phyloP scores from a whole-genome alignment of 2,888 invertebrate genomes.

The Thera obeliscata region DNA sequence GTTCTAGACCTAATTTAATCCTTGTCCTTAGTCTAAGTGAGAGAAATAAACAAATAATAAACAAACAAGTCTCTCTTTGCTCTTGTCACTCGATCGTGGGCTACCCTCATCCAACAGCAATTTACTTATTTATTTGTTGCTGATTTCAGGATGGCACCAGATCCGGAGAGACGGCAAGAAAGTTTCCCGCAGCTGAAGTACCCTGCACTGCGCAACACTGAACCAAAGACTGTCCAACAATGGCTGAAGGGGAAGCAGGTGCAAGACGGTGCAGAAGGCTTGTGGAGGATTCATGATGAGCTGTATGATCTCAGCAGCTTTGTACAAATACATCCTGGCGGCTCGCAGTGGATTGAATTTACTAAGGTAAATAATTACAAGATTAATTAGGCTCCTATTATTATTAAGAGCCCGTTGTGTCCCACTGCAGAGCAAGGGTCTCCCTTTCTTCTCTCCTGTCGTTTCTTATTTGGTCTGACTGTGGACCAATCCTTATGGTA shows the following conservation, averaged over 20 bases:
- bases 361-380: constrained; percentile 82
- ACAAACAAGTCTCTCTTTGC: too few relatives aligned
- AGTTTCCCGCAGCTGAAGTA: constrained; percentile 82
- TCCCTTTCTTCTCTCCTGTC: too few relatives aligned
- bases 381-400: too few relatives aligned
- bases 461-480: too few relatives aligned
- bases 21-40: too few relatives aligned
- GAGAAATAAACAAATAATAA: too few relatives aligned
- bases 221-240: constrained; percentile 68
- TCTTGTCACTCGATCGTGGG: too few relatives aligned
- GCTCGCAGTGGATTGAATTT: constrained; percentile 88
- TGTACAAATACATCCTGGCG: constrained; percentile 93
- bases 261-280: constrained; percentile 89
- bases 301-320: constrained; percentile 95
- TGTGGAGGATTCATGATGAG: constrained; percentile 91
- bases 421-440: too few relatives aligned
- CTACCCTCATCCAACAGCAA: too few relatives aligned
- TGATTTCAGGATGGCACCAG: constrained; percentile 56
- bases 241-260: constrained; percentile 87
- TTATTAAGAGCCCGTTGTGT: too few relatives aligned
- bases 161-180: constrained; percentile 59
- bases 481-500: too few relatives aligned
- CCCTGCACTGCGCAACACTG: constrained; percentile 72
- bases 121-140: not conserved
- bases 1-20: too few relatives aligned